These are phyloP conservation scores for Hyla sarda DNA, from an alignment of 2,113 vertebrate genomes.

Conservation along the genomic window DNA sequence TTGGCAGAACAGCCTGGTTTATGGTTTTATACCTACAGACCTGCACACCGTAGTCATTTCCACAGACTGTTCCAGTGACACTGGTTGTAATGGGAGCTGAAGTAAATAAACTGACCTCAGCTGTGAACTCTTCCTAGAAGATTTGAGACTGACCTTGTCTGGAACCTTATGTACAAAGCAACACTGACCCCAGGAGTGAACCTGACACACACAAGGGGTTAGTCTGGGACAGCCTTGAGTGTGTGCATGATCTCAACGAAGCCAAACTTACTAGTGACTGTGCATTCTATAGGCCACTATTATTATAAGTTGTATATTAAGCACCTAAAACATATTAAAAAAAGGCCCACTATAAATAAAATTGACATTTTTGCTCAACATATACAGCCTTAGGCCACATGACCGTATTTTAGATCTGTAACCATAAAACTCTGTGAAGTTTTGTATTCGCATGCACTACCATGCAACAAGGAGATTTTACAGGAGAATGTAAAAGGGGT, in stretches of 20 bases:
- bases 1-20: neutral
- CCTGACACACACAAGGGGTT: neutral
- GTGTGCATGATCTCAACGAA: neutral
- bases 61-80: slow-evolving; percentile 11
- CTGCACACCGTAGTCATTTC: neutral
- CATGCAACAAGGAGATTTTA: no score
- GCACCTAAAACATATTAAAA: no score
- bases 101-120: neutral
- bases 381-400: no score
- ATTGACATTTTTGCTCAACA: no score
- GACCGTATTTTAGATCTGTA: no score
- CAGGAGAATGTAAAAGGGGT: no score
- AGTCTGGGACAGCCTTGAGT: neutral
- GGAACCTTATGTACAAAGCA: neutral
- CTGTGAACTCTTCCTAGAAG: slow-evolving; percentile 9
- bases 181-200: neutral
- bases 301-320: no score
- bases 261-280: no score
- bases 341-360: no score
- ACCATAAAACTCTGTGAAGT: no score
- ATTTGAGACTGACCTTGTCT: slow-evolving; percentile 19
- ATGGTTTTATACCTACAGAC: neutral
- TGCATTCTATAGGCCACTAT: no score
- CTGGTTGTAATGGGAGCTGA: neutral
- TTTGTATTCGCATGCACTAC: no score